Evolutionary conservation across 1,140 invertebrate species (phyloP).

Genomic region (Eurosta solidaginis): DNA sequence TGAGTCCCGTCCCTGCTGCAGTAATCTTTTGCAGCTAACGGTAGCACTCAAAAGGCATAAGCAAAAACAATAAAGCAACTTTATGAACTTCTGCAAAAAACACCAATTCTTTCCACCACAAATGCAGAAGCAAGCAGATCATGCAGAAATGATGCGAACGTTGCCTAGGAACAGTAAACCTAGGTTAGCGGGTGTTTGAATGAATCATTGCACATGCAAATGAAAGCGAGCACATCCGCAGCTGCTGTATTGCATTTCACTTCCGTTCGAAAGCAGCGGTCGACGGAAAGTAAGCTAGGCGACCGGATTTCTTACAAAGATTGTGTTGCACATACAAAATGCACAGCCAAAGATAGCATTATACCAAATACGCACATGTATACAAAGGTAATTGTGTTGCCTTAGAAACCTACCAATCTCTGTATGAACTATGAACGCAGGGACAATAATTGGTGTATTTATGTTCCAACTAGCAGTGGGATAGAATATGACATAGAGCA

Average conservation of each 20-base stretch:
- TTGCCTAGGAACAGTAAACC: not conserved
- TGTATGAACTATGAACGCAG: not conserved
- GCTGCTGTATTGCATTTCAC: conserved; percentile 14
- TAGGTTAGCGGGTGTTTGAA: not conserved
- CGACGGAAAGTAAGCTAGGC: conserved; percentile 1
- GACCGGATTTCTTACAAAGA: conserved; percentile 15
- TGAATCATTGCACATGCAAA: not conserved
- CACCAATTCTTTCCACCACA: not conserved
- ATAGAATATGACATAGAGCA: not conserved
- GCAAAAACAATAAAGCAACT: not conserved
- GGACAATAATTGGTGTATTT: not conserved
- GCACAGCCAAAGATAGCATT: no score
- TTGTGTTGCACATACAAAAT: not conserved
- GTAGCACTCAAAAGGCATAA: not conserved
- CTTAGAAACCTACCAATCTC: not conserved
- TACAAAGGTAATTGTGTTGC: no score
- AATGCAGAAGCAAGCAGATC: not conserved
- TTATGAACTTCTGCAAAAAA: not conserved
- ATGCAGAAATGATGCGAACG: not conserved
- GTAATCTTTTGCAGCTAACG: not conserved
- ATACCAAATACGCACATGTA: not conserved
- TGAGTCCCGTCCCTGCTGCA: no score
- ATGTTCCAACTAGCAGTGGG: not conserved
- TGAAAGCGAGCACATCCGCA: conserved; percentile 19
- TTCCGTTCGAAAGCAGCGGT: not conserved